These are phyloP conservation scores for Hyperoplus immaculatus DNA, from an alignment of 2,797 vertebrate genomes.

Conservation along the genomic window DNA sequence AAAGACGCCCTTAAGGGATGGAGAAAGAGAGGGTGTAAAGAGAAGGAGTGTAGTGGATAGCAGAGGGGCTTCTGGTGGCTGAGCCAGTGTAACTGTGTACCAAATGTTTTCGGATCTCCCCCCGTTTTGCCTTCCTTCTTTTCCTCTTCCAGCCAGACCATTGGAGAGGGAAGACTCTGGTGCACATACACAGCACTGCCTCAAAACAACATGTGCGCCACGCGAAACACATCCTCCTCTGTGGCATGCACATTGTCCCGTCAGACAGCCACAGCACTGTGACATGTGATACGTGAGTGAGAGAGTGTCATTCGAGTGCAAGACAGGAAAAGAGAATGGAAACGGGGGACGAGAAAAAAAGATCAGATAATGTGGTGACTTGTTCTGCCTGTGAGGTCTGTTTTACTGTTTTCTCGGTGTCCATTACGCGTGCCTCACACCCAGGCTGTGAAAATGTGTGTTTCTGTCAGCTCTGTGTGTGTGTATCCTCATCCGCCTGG, in stretches of 20 bases:
- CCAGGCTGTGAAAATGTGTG: constrained; percentile 45
- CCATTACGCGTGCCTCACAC: constrained; percentile 73
- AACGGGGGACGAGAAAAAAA: constrained; percentile 60
- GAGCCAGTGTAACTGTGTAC: constrained; percentile 84
- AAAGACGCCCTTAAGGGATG: constrained; percentile 58
- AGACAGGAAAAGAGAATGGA: constrained; percentile 69
- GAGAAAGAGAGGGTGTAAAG: constrained; percentile 43
- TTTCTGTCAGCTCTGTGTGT: constrained; percentile 41
- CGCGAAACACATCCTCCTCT: constrained; percentile 69
- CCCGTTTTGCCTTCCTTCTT: constrained; percentile 65
- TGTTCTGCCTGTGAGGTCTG: constrained; percentile 80
- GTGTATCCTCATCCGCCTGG: constrained; percentile 60
- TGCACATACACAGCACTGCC: constrained; percentile 50
- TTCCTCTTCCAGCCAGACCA: constrained; percentile 69
- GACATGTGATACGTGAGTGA: constrained; percentile 60
- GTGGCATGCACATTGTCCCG: constrained; percentile 58
- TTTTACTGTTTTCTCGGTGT: constrained; percentile 78
- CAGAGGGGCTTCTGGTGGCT: constrained; percentile 72
- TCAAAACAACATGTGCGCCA: constrained; percentile 67
- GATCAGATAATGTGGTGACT: constrained; percentile 71
- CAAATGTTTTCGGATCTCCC: constrained; percentile 84
- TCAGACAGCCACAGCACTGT: constrained; percentile 35
- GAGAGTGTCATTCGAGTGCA: constrained; percentile 55
- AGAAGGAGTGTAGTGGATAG: constrained; percentile 42
- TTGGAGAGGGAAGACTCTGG: constrained; percentile 64